Percentiles rank a stretch among this genome's conserved stretches.
Conservation (phyloP, 2,888 invertebrate genomes). For the Deilephila elpenor region DNA sequence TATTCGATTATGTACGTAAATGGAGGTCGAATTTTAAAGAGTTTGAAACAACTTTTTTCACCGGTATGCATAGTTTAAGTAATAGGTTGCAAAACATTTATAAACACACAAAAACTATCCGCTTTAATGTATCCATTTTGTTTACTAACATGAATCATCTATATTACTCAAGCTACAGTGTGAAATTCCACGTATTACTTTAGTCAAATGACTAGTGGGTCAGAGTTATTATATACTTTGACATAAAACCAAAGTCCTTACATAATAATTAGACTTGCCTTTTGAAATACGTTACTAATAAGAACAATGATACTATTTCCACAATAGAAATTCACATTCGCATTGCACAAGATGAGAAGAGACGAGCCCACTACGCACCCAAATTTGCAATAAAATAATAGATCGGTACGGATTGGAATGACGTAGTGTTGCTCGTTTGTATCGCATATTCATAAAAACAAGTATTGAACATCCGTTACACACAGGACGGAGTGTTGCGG, state of each 20-base stretch:
- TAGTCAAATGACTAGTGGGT: slow-evolving; percentile 16
- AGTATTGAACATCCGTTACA: slow-evolving; percentile 77
- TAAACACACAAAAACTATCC: neutral
- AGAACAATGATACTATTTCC: slow-evolving; percentile 48
- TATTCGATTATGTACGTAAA: slow-evolving; percentile 17
- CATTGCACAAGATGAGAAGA: slow-evolving; percentile 61
- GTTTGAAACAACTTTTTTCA: neutral
- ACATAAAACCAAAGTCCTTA: slow-evolving; percentile 22
- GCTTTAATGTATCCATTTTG: neutral
- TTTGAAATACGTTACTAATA: slow-evolving; percentile 39
- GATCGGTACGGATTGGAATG: slow-evolving; percentile 41
- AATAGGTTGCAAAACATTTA: neutral
- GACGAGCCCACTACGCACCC: slow-evolving; percentile 3
- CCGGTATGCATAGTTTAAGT: neutral
- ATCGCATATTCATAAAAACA: slow-evolving; percentile 51
- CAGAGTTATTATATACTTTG: neutral
- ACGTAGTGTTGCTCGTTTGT: slow-evolving; percentile 39
- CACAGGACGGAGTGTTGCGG: slow-evolving; percentile 75
- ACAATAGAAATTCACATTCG: slow-evolving; percentile 65
- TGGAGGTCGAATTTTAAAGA: neutral
- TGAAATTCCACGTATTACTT: neutral
- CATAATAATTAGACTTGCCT: slow-evolving; percentile 17
- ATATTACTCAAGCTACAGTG: neutral
- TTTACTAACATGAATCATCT: slow-evolving; percentile 2
- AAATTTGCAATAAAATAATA: slow-evolving; percentile 44